phyloP scores from a whole-genome alignment of 1,140 invertebrate species.

The Drosophila prosaltans region DNA sequence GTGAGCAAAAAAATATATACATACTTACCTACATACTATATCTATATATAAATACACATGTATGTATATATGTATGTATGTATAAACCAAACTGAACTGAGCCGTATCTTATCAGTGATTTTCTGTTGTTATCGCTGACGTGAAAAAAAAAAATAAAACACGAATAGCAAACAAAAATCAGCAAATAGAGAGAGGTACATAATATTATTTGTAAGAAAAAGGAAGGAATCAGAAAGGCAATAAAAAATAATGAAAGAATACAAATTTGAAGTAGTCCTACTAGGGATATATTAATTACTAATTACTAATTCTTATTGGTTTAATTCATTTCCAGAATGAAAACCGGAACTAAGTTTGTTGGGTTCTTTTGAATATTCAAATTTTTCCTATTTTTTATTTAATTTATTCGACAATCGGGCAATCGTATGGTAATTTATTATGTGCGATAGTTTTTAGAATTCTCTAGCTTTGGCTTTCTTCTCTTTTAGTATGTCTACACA shows the following conservation, averaged over 20 bases:
- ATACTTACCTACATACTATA: not conserved
- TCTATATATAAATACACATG: not conserved
- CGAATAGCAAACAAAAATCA: slow-evolving; percentile 42
- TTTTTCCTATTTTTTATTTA: too few species aligned
- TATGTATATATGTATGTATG: slow-evolving; percentile 5
- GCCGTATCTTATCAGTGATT: slow-evolving; percentile 74
- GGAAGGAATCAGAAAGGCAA: slow-evolving; percentile 27
- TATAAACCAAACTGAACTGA: slow-evolving; percentile 37
- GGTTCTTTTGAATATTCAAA: too few species aligned
- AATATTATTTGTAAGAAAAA: slow-evolving; percentile 5
- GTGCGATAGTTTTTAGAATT: not conserved
- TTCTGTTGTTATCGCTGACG: slow-evolving; percentile 62
- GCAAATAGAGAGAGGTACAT: not conserved
- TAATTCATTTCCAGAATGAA: too few species aligned
- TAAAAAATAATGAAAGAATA: slow-evolving; percentile 5
- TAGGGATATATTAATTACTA: too few species aligned
- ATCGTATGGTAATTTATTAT: not conserved
- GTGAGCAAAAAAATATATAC: slow-evolving; percentile 15
- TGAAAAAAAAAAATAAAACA: slow-evolving; percentile 58
- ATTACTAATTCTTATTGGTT: too few species aligned
- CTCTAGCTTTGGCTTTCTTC: not conserved
- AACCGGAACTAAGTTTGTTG: too few species aligned
- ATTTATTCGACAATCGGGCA: too few species aligned
- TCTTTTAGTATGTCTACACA: not conserved
- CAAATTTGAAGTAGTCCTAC: not conserved